Evolutionary conservation across 1,140 invertebrate species (phyloP).

Genomic region (Zaprionus gabonicus): DNA sequence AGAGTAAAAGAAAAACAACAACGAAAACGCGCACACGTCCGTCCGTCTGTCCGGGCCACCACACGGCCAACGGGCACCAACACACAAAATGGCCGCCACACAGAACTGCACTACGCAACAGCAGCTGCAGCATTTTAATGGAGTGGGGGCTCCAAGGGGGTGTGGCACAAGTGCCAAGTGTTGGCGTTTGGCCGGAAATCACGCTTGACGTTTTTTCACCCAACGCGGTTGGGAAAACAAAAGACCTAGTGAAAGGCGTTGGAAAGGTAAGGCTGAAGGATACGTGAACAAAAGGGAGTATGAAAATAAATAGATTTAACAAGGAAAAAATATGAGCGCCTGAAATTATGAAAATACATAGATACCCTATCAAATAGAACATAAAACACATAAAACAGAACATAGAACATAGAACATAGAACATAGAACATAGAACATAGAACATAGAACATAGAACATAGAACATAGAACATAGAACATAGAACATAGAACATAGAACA

Average conservation of each 20-base stretch:
- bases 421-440: too few species aligned
- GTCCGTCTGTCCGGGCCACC: slow-evolving; percentile 5
- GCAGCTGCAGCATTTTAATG: slow-evolving; percentile 5
- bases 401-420: too few species aligned
- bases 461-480: too few species aligned
- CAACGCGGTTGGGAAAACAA: slow-evolving; percentile 54
- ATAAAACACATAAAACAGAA: too few species aligned
- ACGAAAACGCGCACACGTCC: slow-evolving; percentile 12
- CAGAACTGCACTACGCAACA: slow-evolving; percentile 19
- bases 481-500: too few species aligned
- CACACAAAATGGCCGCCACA: slow-evolving; percentile 38
- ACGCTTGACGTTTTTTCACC: slow-evolving; percentile 56
- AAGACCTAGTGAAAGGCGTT: slow-evolving; percentile 19
- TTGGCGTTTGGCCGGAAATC: slow-evolving; percentile 69
- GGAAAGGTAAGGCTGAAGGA: neutral
- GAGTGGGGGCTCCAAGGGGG: neutral
- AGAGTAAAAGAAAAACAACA: slow-evolving; percentile 22
- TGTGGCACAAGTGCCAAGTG: slow-evolving; percentile 36
- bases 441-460: too few species aligned
- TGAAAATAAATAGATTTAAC: slow-evolving; percentile 13
- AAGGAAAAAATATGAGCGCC: neutral
- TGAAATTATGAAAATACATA: neutral
- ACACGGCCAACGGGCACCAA: neutral
- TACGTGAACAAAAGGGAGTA: slow-evolving; percentile 13
- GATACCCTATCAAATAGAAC: neutral